Percentiles rank a stretch among this genome's conserved stretches.
These are phyloP conservation scores for Urophycis tenuis DNA, from an alignment of 2,797 vertebrate species.

Conservation along the genomic window DNA sequence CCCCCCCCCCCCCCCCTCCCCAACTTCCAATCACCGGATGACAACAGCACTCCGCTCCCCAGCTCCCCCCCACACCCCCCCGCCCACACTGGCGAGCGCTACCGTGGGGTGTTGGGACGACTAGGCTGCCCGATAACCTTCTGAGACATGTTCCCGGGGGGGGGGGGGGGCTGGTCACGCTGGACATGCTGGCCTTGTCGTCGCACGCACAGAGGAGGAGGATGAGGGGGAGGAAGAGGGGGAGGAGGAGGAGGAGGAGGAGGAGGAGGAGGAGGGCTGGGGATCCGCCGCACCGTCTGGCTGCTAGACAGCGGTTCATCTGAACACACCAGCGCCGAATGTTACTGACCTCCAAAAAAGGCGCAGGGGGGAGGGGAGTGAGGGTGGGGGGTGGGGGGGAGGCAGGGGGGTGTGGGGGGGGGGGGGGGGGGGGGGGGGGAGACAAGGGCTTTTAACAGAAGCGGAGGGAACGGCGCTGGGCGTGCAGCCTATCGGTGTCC, in stretches of 20 bases:
- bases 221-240: no score
- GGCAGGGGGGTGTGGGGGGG: neutral
- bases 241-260: no score
- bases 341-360: conserved; percentile 3
- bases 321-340: neutral
- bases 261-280: no score
- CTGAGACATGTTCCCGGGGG: no score
- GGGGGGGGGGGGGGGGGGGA: neutral
- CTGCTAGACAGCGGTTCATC: conserved; percentile 4
- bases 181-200: no score
- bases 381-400: neutral
- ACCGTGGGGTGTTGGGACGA: no score
- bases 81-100: no score
- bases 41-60: conserved; percentile 17
- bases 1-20: neutral
- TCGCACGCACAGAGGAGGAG: no score
- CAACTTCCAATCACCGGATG: conserved; percentile 18
- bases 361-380: neutral
- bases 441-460: conserved; percentile 4
- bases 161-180: no score
- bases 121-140: no score
- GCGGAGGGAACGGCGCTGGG: neutral
- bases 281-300: neutral
- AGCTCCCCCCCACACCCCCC: neutral
- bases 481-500: neutral